Base-by-base conservation (phyloP, 2,888 invertebrate species). In the Morpho achilles region DNA sequence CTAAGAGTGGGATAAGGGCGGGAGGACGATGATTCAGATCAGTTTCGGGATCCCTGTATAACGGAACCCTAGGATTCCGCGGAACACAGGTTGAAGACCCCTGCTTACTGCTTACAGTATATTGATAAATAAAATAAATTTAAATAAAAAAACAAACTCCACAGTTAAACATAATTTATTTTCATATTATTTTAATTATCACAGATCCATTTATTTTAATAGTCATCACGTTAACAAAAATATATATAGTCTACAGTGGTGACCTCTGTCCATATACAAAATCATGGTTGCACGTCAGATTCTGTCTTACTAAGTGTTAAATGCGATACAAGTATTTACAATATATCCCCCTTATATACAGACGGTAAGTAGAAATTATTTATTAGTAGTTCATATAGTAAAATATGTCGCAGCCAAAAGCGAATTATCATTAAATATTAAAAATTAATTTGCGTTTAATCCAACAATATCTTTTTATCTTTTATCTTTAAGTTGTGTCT, bases 101-200 rank as follows among this genome's bases (percentile, higher is more conserved):
- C 16, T 1, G 1, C 16, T 32, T 32, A 32, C 4, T 3, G 32
- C 32, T 32, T 32, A 5, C 32, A 32, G 32, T 5, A 32, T 32
- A 32, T 2, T 32, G 32, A 5, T 32, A 32, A 32, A 3, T 32
- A 32, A 9, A 32, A 32, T 32, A 32, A 32, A 5, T 5, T 5
- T 32, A 32, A 32, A 32, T 32, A 32, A 32, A 32, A 66, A 66
- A 60, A 60, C 16, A 8, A 40, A 54, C 45, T 75, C 66, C 89
- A 89, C 89, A 90, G 82, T 89, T 89, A 90, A 89, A 88, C 90
- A 90, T 90, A 89, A 88, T 88, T 89, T 89, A 89, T 87, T 88
- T 32, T 87, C 80, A 87, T 87, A 87, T 86, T 89, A 88, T 85
- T 86, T 82, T 87, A 88, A 88, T 83, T 90, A 89, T 89, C 90